Evolutionary conservation across 2,113 vertebrate genomes (phyloP), one percentile per base, ranked within the genome.

Genomic region (Tetrao urogallus): DNA sequence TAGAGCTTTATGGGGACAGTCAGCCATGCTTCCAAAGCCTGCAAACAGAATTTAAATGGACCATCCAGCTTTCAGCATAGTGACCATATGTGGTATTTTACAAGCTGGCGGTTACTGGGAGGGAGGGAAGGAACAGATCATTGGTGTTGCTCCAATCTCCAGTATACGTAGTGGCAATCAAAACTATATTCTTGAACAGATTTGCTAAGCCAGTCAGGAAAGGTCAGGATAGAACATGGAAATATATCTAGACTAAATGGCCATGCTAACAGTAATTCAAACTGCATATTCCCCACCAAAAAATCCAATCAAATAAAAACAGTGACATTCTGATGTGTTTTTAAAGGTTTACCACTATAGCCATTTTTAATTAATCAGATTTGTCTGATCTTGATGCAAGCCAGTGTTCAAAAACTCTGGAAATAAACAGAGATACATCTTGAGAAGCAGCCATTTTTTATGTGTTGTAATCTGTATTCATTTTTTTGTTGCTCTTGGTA

Each of bases 11-110:
- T 6, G 25, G 63, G 42, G 56, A 60, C 75, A 88, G 76, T 11
- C 72, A 88, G 32, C 32, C 45, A 74, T 10, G 15, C 28, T 48
- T 73, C 79, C 20, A 91, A 86, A 92, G 82, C 32, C 75, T 60
- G 32, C 21, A 64, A 93, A 74, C 89, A 83, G 84, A 70, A 78
- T 91, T 67, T 60, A 91, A 96, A 89, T 21, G 56, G 87, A 92
- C 64, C 64, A 64, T 93, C 38, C 72, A 93, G n/a, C 13, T 96
- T 85, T 64, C 32, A 67, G 52, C 38, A 18, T n/a, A 89, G 70
- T 32, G 18, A 72, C 50, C 2, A 0, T 57, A 89, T 83, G 65
- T 50, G 16, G 50, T 40, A 42, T 80, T 94, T 78, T 75, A 77
- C 30, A 78, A 70, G 38, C 43, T 73, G 76, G 67, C 85, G 86